Evolutionary conservation across 1,140 invertebrate genomes (phyloP), one percentile per base, ranked within the genome.

Genomic region (Zelostemma sp.): DNA sequence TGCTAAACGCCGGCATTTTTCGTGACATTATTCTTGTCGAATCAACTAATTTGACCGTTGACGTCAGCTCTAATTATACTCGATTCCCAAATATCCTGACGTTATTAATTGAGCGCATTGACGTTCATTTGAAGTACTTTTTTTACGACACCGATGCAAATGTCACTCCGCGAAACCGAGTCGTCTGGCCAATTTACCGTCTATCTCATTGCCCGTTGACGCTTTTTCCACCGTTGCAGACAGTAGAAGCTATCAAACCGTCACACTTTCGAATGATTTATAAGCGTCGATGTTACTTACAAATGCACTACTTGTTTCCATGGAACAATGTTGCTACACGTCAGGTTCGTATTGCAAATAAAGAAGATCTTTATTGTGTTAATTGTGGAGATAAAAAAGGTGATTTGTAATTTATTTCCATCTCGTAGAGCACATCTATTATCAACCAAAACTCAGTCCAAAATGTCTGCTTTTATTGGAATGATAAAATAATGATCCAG

Each of bases 111-210:
- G 8, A 28, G 8, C 25, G 25, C 3, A 28, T 28, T 28, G 25
- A 8, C 25, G 33, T 35, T 35, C n/a, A 9, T 35, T n/a, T 2
- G 11, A 35, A 1, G 33, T 35, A n/a, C 1, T 1, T 6, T 35
- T 35, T n/a, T 35, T 1, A n/a, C 11, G 33, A n/a, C 33, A 35
- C 35, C 46, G 15, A 21, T 53, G 17, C 48, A 50, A 31, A 53
- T 53, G 50, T 41, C 50, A 54, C 16, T 28, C 17, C 16, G 33
- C 17, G 17, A 19, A 8, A 19, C 19, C 50, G 38, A 40, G 8
- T 25, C 50, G 35, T 54, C 49, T 38, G 31, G 49, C 49, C 50
- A 54, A 54, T 54, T 54, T 54, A 40, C 28, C 46, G 28, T 12
- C 33, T 15, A 31, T 40, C 16, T 38, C 35, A 25, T 25, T 41